Conservation (phyloP, 2,797 vertebrate genomes). For the Cephalopachus bancanus region DNA sequence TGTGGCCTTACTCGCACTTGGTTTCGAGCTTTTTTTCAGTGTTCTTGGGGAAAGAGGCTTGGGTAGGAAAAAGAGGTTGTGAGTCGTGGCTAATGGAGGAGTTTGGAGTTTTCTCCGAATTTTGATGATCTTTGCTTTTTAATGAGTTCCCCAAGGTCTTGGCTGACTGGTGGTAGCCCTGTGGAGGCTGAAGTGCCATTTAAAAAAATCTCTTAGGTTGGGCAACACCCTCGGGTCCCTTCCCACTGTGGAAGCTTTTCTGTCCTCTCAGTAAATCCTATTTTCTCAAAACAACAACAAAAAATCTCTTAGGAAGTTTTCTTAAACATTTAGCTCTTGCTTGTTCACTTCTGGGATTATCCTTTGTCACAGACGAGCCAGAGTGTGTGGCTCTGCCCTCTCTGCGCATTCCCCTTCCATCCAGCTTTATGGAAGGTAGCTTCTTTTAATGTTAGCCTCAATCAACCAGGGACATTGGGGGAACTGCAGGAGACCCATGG, state of each 20-base stretch:
- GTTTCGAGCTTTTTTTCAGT: background rate
- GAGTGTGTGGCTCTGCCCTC: background rate
- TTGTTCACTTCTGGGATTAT: constrained; percentile 1
- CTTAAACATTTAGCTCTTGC: background rate
- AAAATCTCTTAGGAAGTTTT: background rate
- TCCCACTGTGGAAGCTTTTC: too few species aligned
- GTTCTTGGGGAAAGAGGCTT: background rate
- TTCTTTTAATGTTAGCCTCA: background rate
- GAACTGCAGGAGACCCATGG: background rate
- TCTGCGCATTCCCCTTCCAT: background rate
- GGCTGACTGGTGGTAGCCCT: background rate
- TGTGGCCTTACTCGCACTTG: too few species aligned
- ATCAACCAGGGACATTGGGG: background rate
- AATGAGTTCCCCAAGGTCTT: background rate
- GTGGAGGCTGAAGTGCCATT: background rate
- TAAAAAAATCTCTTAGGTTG: background rate
- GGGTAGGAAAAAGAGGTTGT: constrained; percentile 2
- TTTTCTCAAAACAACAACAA: background rate
- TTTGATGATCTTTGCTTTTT: constrained; percentile 40
- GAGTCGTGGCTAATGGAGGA: background rate
- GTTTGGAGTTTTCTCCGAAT: constrained; percentile 46
- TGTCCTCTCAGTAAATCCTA: too few species aligned
- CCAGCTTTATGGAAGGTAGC: background rate
- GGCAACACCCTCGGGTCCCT: too few species aligned
- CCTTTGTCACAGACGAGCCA: background rate